These are phyloP conservation scores for Taeniopygia guttata DNA, from an alignment of 2,797 vertebrate genomes.

Conservation along the genomic window DNA sequence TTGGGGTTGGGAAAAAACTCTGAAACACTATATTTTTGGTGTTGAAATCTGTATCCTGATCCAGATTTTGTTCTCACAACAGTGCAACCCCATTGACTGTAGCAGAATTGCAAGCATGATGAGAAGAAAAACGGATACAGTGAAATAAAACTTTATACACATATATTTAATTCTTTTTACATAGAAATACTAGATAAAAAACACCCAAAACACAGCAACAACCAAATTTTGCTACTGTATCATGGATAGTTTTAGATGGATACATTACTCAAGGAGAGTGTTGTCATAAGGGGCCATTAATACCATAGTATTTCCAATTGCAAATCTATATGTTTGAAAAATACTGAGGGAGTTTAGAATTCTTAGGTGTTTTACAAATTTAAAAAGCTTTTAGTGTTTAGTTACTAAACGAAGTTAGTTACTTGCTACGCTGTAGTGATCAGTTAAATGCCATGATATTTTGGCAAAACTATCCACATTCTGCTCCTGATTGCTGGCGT, in stretches of 20 bases:
- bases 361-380: background rate
- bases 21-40: slow-evolving; percentile 59
- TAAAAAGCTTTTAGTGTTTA: background rate
- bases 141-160: background rate
- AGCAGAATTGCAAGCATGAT: background rate
- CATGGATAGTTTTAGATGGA: background rate
- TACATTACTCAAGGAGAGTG: background rate
- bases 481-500: background rate
- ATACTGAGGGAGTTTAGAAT: background rate
- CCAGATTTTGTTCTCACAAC: slow-evolving; percentile 20
- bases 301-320: background rate
- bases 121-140: background rate
- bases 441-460: background rate
- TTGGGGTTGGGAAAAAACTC: background rate
- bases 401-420: background rate
- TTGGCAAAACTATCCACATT: background rate
- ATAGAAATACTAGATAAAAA: background rate
- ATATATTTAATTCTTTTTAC: background rate
- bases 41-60: slow-evolving; percentile 59
- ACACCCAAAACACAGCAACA: background rate
- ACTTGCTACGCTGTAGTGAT: background rate
- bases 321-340: background rate
- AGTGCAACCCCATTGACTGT: background rate
- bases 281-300: background rate
- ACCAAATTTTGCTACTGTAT: background rate